phyloP scores from a whole-genome alignment of 1,140 invertebrate species.

The Sminthurides bifidus region DNA sequence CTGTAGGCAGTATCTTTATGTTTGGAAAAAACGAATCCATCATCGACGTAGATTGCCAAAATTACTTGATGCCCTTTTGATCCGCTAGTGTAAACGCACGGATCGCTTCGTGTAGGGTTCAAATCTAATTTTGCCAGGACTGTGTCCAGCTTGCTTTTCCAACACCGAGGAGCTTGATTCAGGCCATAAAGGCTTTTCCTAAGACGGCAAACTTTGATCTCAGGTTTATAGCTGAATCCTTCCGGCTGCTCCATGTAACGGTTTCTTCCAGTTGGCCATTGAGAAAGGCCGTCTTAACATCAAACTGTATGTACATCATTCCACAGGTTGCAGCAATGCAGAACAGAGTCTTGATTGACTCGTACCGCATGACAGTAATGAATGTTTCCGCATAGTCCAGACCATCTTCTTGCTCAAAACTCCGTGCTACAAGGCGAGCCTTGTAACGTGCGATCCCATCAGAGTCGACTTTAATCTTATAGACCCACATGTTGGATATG shows the following conservation, averaged over 20 bases:
- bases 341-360: conserved; percentile 36
- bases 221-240: too few relatives aligned
- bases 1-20: not conserved
- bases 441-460: conserved; percentile 5
- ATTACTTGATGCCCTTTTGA: conserved; percentile 26
- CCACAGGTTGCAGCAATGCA: conserved; percentile 29
- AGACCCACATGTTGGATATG: conserved; percentile 24
- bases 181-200: too few relatives aligned
- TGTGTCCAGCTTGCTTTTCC: conserved; percentile 33
- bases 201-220: too few relatives aligned
- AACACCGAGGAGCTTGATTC: too few relatives aligned
- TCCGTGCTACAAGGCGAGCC: conserved; percentile 21
- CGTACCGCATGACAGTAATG: conserved; percentile 34
- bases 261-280: not conserved
- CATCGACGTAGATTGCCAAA: conserved; percentile 37
- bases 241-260: too few relatives aligned
- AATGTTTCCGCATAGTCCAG: conserved; percentile 34
- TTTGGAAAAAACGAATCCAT: conserved; percentile 33
- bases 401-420: conserved; percentile 20
- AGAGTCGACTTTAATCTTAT: not conserved
- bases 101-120: conserved; percentile 33
- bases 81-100: conserved; percentile 33
- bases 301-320: conserved; percentile 2
- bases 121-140: conserved; percentile 34
- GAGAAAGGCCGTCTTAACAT: conserved; percentile 25